Conservation (phyloP, 1,140 invertebrate species). For the Sesamia nonagrioides region DNA sequence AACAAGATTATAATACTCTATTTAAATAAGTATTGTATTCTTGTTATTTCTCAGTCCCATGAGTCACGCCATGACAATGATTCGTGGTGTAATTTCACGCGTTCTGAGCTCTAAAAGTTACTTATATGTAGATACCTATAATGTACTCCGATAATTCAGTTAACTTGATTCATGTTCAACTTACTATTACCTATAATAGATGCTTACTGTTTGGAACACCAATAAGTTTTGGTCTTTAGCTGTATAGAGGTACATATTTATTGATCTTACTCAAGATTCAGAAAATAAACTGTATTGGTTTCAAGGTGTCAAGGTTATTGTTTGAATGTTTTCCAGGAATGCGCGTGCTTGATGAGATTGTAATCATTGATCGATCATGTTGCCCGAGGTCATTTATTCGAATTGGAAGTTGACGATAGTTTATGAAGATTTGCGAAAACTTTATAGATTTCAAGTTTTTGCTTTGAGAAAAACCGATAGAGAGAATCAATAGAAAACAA, state of each 20-base stretch:
- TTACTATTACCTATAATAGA: background rate
- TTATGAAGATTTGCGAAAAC: too few species aligned
- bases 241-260: background rate
- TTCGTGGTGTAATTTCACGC: slow-evolving; percentile 26
- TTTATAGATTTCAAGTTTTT: too few species aligned
- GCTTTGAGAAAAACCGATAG: too few species aligned
- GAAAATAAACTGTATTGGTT: slow-evolving; percentile 1
- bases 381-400: too few species aligned
- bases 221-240: background rate
- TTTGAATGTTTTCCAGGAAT: background rate
- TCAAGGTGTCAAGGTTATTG: background rate
- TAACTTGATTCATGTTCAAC: background rate
- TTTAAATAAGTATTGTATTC: background rate
- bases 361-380: too few species aligned
- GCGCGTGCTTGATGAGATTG: too few species aligned
- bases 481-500: too few species aligned
- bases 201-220: background rate
- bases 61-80: slow-evolving; percentile 27
- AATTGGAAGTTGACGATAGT: too few species aligned
- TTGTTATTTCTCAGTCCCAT: background rate
- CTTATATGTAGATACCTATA: slow-evolving; percentile 9
- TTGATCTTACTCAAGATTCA: slow-evolving; percentile 4
- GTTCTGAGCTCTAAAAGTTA: slow-evolving; percentile 9
- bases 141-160: background rate
- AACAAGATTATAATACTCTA: slow-evolving; percentile 4